Percentiles rank a stretch among this genome's conserved stretches.
Evolutionary conservation across 2,797 vertebrate genomes (phyloP).

Genomic region (Crypturellus tataupa): DNA sequence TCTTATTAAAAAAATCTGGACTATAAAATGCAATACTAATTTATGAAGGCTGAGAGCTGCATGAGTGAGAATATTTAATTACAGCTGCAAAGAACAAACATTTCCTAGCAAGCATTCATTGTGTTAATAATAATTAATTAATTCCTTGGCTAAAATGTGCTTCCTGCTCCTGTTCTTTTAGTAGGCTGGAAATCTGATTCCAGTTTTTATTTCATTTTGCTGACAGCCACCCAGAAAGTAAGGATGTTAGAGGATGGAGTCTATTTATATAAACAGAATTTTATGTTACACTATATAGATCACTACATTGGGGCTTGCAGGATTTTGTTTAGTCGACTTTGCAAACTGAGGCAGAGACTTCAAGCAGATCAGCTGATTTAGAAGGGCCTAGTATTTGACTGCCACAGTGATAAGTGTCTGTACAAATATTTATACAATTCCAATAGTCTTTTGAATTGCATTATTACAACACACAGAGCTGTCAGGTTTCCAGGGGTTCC

Average conservation of each 20-base stretch:
- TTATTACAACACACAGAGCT: constrained; percentile 66
- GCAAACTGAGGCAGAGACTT: constrained; percentile 27
- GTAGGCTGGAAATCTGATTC: background rate
- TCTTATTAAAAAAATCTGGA: background rate
- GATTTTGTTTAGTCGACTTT: constrained; percentile 42
- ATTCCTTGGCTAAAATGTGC: constrained; percentile 28
- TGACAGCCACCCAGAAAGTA: background rate
- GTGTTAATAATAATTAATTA: constrained; percentile 59
- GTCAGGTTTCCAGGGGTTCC: constrained; percentile 65
- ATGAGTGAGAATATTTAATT: constrained; percentile 47
- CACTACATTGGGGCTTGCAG: background rate
- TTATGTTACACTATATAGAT: constrained; percentile 35
- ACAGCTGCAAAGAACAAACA: constrained; percentile 6
- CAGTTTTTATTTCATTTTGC: constrained; percentile 53
- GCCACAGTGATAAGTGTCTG: constrained; percentile 75
- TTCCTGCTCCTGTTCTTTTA: constrained; percentile 7
- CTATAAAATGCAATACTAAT: background rate
- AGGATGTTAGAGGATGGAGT: background rate
- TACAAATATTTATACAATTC: constrained; percentile 81
- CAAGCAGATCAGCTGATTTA: constrained; percentile 42
- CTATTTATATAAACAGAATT: constrained; percentile 49
- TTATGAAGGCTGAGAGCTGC: constrained; percentile 13
- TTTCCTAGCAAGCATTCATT: background rate
- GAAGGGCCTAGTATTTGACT: constrained; percentile 60
- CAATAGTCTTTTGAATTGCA: constrained; percentile 68